A percentile compares a stretch with the other conserved stretches of the same genome.
These are phyloP conservation scores for Phycodurus eques DNA, from an alignment of 2,113 vertebrate genomes.

Conservation along the genomic window DNA sequence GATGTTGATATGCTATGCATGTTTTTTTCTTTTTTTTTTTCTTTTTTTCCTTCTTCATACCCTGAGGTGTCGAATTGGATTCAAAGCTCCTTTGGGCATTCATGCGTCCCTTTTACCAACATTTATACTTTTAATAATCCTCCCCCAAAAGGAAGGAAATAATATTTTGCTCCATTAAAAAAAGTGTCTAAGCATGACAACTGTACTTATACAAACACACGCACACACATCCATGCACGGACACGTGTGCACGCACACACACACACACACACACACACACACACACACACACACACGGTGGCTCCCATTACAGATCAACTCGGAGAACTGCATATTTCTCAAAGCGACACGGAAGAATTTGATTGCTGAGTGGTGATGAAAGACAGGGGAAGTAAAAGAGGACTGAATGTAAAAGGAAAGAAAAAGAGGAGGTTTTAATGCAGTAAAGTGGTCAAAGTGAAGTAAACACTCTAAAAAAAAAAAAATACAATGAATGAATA, in stretches of 20 bases:
- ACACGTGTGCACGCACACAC: no score
- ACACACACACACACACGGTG: slow-evolving; percentile 6
- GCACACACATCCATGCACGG: no score
- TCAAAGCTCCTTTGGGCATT: neutral
- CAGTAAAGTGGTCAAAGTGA: neutral
- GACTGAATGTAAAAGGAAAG: neutral
- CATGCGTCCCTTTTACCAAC: neutral
- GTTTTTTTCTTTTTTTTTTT: neutral
- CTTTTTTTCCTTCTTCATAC: neutral
- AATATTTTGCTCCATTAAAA: slow-evolving; percentile 1
- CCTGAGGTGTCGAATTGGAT: neutral
- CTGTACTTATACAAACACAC: slow-evolving; percentile 7
- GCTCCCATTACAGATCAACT: slow-evolving; percentile 45
- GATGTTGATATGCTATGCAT: neutral
- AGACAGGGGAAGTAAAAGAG: neutral
- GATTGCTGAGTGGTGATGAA: slow-evolving; percentile 14
- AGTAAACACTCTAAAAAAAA: neutral
- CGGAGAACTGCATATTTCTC: slow-evolving; percentile 38
- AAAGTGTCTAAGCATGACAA: neutral
- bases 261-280: neutral
- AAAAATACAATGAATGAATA: neutral
- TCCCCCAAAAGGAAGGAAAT: slow-evolving; percentile 3
- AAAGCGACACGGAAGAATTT: slow-evolving; percentile 17
- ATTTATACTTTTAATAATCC: neutral
- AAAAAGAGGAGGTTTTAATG: no score